phyloP scores from a whole-genome alignment of 2,888 invertebrate species.

The Megamerina dolium region DNA sequence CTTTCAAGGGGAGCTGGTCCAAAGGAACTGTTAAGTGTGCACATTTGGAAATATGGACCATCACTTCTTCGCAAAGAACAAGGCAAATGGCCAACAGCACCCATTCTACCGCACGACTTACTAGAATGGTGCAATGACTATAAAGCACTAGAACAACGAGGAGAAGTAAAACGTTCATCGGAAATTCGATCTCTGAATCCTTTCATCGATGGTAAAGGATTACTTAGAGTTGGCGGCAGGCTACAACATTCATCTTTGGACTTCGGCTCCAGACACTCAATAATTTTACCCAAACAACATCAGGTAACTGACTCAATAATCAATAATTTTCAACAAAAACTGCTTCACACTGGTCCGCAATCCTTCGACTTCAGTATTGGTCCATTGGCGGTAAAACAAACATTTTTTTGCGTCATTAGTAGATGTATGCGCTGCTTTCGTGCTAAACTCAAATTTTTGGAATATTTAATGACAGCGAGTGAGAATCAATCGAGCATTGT shows the following conservation, averaged over 20 bases:
- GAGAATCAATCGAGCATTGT: background rate
- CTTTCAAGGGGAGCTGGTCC: no score
- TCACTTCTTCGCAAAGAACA: no score
- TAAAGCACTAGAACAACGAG: no score
- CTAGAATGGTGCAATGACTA: no score
- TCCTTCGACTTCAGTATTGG: slow-evolving; percentile 10
- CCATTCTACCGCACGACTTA: no score
- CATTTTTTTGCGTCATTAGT: slow-evolving; percentile 2
- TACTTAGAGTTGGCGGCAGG: slow-evolving; percentile 10
- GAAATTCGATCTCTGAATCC: slow-evolving; percentile 7
- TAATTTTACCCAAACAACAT: no score
- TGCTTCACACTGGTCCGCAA: slow-evolving; percentile 9
- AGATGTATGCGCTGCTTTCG: slow-evolving; percentile 11
- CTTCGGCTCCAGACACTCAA: no score
- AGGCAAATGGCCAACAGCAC: no score
- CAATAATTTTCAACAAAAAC: slow-evolving; percentile 5
- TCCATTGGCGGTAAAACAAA: slow-evolving; percentile 8
- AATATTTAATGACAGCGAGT: slow-evolving; percentile 10
- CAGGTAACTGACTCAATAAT: slow-evolving; percentile 11
- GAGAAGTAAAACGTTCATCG: no score
- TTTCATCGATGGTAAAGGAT: slow-evolving; percentile 8
- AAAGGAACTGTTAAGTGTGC: no score
- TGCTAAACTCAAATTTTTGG: background rate
- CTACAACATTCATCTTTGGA: background rate
- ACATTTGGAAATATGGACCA: no score